phyloP scores from a whole-genome alignment of 1,140 invertebrate species.

The Drosophila triauraria region DNA sequence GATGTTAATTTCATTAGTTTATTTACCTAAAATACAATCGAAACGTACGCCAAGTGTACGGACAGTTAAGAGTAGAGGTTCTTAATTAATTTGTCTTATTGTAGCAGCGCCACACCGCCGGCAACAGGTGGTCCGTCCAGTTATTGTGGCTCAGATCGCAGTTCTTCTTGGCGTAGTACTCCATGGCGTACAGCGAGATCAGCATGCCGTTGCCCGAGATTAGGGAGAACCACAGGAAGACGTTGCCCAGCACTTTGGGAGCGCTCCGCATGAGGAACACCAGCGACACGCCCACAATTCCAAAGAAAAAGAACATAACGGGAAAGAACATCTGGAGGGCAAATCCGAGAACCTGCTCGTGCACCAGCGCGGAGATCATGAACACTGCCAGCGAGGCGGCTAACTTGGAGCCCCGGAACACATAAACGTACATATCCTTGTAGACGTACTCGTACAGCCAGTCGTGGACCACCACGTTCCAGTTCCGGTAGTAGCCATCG shows the following conservation, averaged over 20 bases:
- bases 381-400: slow-evolving; percentile 88
- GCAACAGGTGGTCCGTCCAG: slow-evolving; percentile 66
- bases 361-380: slow-evolving; percentile 90
- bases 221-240: slow-evolving; percentile 93
- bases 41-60: slow-evolving; percentile 65
- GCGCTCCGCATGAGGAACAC: slow-evolving; percentile 87
- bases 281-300: slow-evolving; percentile 87
- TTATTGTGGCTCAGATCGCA: slow-evolving; percentile 85
- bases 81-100: slow-evolving; percentile 44
- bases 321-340: slow-evolving; percentile 95
- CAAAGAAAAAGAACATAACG: slow-evolving; percentile 91
- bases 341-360: slow-evolving; percentile 93
- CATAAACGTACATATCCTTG: slow-evolving; percentile 90
- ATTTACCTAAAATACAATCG: slow-evolving; percentile 64
- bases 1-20: slow-evolving; percentile 57
- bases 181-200: slow-evolving; percentile 92
- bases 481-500: slow-evolving; percentile 93
- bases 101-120: slow-evolving; percentile 86
- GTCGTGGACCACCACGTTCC: slow-evolving; percentile 97
- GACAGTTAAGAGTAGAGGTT: slow-evolving; percentile 46
- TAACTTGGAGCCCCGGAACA: slow-evolving; percentile 86
- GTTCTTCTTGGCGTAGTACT: slow-evolving; percentile 93
- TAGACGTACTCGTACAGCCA: slow-evolving; percentile 98
- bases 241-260: slow-evolving; percentile 88
- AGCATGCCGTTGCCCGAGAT: slow-evolving; percentile 91